A percentile compares a stretch with the other conserved stretches of the same genome.
Evolutionary conservation across 1,140 invertebrate genomes (phyloP).

Genomic region (Zophobas morio): DNA sequence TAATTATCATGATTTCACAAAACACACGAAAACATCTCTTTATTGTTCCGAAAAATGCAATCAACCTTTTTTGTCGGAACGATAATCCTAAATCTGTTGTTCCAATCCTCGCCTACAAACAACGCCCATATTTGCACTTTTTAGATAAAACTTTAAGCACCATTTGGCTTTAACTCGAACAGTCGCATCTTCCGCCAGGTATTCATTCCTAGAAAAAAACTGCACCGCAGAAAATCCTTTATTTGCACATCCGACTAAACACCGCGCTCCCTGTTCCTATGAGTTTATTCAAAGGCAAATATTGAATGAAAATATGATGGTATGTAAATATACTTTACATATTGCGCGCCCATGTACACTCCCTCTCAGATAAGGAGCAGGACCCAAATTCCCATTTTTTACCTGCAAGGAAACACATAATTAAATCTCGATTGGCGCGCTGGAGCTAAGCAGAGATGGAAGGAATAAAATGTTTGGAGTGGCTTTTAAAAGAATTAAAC

Average conservation of each 20-base stretch:
- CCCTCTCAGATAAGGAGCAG: slow-evolving; percentile 25
- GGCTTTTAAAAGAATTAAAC: slow-evolving; percentile 48
- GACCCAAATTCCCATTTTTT: slow-evolving; percentile 4
- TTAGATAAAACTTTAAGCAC: slow-evolving; percentile 12
- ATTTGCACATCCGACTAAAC: slow-evolving; percentile 45
- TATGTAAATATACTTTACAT: slow-evolving; percentile 46
- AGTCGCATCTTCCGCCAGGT: slow-evolving; percentile 23
- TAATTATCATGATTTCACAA: no score
- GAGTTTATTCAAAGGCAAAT: slow-evolving; percentile 42
- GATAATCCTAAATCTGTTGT: background rate
- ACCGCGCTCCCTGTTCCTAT: slow-evolving; percentile 20
- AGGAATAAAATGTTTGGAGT: slow-evolving; percentile 42
- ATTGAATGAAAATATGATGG: slow-evolving; percentile 49
- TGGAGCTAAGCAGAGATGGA: slow-evolving; percentile 3
- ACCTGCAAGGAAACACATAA: slow-evolving; percentile 17
- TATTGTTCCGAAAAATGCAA: no score
- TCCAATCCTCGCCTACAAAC: background rate
- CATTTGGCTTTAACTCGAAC: slow-evolving; percentile 26
- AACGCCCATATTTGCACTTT: background rate
- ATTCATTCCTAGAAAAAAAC: slow-evolving; percentile 20
- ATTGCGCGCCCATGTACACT: slow-evolving; percentile 31
- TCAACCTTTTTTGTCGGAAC: no score
- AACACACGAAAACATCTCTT: no score
- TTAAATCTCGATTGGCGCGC: slow-evolving; percentile 38
- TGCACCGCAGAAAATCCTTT: slow-evolving; percentile 38